Conservation (phyloP, 1,140 invertebrate species). For the Octopus bimaculoides region DNA sequence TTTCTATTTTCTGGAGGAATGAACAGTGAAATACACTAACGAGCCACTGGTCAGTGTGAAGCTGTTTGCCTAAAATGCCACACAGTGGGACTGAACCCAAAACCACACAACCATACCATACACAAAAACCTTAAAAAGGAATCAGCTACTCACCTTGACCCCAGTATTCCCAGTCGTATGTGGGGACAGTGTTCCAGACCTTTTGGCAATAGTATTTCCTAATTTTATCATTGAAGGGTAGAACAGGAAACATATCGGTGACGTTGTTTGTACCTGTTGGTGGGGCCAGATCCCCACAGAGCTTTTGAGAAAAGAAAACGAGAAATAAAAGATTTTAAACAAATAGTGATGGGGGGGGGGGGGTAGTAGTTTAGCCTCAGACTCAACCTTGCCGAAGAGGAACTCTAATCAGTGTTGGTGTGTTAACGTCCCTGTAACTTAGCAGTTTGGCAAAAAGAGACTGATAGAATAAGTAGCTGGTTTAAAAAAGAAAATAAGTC, state of each 20-base stretch:
- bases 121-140: too few species aligned
- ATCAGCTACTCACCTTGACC: slow-evolving; percentile 32
- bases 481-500: not conserved
- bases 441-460: not conserved
- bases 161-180: slow-evolving; percentile 42
- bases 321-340: not conserved
- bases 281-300: slow-evolving; percentile 49
- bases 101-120: too few species aligned
- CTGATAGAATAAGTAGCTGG: not conserved
- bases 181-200: slow-evolving; percentile 39
- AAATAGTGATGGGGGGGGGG: not conserved
- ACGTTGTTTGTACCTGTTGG: slow-evolving; percentile 40
- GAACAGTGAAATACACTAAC: too few species aligned
- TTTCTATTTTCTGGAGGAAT: too few species aligned
- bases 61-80: too few species aligned
- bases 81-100: too few species aligned
- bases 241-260: slow-evolving; percentile 52
- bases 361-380: not conserved
- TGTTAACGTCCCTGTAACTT: not conserved
- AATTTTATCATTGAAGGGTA: slow-evolving; percentile 44
- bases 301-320: slow-evolving; percentile 28
- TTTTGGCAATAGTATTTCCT: slow-evolving; percentile 43
- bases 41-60: too few species aligned
- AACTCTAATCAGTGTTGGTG: not conserved
- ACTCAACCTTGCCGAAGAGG: not conserved